A percentile compares a stretch with the other conserved stretches of the same genome.
Evolutionary conservation across 1,140 invertebrate species (phyloP).

Genomic region (Tetranychus urticae): DNA sequence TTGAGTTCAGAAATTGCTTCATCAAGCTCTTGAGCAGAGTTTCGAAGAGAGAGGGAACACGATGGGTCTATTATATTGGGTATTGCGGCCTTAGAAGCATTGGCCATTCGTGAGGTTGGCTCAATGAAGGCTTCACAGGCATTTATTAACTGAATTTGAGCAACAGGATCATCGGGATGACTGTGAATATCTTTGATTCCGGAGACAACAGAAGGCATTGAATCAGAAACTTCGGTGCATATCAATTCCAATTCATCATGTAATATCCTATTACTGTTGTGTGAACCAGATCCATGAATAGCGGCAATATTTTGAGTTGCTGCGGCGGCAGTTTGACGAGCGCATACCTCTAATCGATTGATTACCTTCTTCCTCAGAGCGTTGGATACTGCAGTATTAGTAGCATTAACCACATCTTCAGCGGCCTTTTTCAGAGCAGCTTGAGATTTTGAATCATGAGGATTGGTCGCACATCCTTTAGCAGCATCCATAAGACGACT

Average conservation of each 20-base stretch:
- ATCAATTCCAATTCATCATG: constrained; percentile 50
- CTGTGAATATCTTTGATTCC: constrained; percentile 35
- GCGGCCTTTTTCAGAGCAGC: constrained; percentile 59
- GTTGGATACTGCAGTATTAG: constrained; percentile 50
- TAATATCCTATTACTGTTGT: constrained; percentile 40
- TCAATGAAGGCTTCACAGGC: constrained; percentile 50
- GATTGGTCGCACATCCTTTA: constrained; percentile 59
- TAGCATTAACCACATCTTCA: constrained; percentile 56
- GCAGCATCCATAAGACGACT: constrained; percentile 78
- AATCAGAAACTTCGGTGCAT: constrained; percentile 45
- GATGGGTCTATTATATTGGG: constrained; percentile 62
- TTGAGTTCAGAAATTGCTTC: constrained; percentile 49
- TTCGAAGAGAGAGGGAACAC: constrained; percentile 40
- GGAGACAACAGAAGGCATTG: constrained; percentile 54
- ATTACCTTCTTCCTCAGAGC: constrained; percentile 45
- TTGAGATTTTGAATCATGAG: constrained; percentile 57
- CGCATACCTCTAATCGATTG: constrained; percentile 37
- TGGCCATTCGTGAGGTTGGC: constrained; percentile 39
- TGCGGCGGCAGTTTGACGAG: constrained; percentile 36
- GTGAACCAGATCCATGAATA: constrained; percentile 35
- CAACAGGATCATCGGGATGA: constrained; percentile 42
- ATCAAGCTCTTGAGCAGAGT: constrained; percentile 45
- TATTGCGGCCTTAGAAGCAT: constrained; percentile 45
- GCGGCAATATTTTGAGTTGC: constrained; percentile 73
- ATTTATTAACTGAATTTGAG: constrained; percentile 58